phyloP scores from a whole-genome alignment of 1,140 invertebrate species.

The Bombus confusus region DNA sequence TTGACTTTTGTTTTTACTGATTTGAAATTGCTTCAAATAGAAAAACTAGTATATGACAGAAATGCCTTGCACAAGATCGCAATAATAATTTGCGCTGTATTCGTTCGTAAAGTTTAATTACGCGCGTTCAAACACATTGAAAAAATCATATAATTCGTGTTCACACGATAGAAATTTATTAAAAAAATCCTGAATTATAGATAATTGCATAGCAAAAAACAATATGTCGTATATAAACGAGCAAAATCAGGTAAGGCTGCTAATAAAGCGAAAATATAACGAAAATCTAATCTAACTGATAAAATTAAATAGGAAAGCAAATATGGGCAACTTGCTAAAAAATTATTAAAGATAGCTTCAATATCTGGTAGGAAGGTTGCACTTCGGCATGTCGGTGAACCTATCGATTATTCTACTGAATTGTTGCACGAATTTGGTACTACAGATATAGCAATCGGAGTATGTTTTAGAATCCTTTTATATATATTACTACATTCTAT shows the following conservation, averaged over 20 bases:
- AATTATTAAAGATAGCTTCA: slow-evolving; percentile 41
- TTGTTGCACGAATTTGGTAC: slow-evolving; percentile 61
- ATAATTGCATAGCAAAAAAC: not conserved
- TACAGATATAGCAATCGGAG: slow-evolving; percentile 62
- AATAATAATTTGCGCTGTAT: not conserved
- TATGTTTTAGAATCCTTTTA: slow-evolving; percentile 18
- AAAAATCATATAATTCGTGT: not conserved
- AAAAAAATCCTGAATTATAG: not conserved
- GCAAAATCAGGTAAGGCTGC: slow-evolving; percentile 40
- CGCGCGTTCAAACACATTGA: not conserved
- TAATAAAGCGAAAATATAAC: not conserved
- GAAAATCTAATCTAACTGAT: not conserved
- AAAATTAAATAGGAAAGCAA: slow-evolving; percentile 11
- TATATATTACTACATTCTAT: not conserved
- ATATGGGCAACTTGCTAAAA: slow-evolving; percentile 28
- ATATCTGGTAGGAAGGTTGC: slow-evolving; percentile 20
- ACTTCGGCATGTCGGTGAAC: slow-evolving; percentile 10
- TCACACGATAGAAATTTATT: not conserved
- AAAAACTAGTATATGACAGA: not conserved
- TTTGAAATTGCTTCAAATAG: not conserved
- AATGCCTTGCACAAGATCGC: not conserved
- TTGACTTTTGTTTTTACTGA: slow-evolving; percentile 17
- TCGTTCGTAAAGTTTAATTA: not conserved
- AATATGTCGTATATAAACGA: slow-evolving; percentile 22
- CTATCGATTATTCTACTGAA: slow-evolving; percentile 51